A percentile compares a stretch with the other conserved stretches of the same genome.
phyloP scores from a whole-genome alignment of 2,888 invertebrate genomes.

The Xestia xanthographa region DNA sequence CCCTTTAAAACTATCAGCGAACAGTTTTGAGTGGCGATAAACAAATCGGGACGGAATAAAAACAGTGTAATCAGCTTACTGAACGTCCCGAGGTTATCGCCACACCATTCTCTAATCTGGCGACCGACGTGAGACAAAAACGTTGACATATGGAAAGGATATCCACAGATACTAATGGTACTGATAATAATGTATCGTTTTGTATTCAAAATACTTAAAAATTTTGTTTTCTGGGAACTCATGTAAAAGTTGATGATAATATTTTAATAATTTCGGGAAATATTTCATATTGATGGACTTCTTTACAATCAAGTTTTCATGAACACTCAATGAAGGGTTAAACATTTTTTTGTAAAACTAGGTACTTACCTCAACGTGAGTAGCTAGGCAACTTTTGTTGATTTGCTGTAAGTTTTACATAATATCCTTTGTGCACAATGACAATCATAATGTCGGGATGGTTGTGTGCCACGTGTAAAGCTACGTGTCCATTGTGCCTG shows the following conservation, averaged over 20 bases:
- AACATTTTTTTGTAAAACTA: not conserved
- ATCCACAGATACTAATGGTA: slow-evolving; percentile 48
- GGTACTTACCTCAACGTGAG: not conserved
- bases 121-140: slow-evolving; percentile 61
- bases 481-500: slow-evolving; percentile 42
- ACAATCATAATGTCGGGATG: not conserved
- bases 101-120: slow-evolving; percentile 49
- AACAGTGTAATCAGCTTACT: slow-evolving; percentile 77
- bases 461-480: slow-evolving; percentile 41
- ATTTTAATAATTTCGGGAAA: not conserved
- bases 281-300: not conserved
- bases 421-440: slow-evolving; percentile 7
- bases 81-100: slow-evolving; percentile 73
- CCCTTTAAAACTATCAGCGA: slow-evolving; percentile 74
- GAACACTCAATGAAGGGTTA: not conserved
- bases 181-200: slow-evolving; percentile 39
- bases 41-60: slow-evolving; percentile 67
- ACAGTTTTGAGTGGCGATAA: slow-evolving; percentile 71
- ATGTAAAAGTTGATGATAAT: not conserved
- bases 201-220: slow-evolving; percentile 11
- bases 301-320: not conserved
- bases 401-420: slow-evolving; percentile 6
- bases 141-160: slow-evolving; percentile 60
- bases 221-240: slow-evolving; percentile 6
- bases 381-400: not conserved